phyloP scores from a whole-genome alignment of 2,888 invertebrate species.

The Orthonychiurus folsomi region DNA sequence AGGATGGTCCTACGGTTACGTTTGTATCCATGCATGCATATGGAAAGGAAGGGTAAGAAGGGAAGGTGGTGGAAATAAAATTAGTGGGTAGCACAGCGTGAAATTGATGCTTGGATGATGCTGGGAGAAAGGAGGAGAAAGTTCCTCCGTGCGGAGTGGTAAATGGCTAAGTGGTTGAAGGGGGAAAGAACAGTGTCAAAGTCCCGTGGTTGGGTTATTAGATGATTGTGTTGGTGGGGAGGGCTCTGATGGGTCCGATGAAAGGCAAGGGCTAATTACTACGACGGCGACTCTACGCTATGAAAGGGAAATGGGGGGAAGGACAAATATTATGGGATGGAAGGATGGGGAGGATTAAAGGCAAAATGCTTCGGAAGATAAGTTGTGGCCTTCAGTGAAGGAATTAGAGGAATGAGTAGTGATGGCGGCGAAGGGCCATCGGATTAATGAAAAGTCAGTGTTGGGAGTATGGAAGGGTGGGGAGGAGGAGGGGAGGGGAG shows the following conservation, averaged over 20 bases:
- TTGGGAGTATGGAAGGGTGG: background rate
- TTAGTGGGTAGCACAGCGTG: constrained; percentile 13
- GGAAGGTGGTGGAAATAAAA: constrained; percentile 11
- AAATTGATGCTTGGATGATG: constrained; percentile 13
- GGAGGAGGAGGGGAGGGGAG: constrained; percentile 7
- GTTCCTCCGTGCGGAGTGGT: background rate
- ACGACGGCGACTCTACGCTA: background rate
- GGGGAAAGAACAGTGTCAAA: background rate
- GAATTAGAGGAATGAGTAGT: background rate
- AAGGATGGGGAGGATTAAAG: no score
- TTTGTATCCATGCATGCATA: no score
- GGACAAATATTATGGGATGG: background rate
- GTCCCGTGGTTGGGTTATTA: background rate
- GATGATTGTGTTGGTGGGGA: background rate
- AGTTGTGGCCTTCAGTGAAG: no score
- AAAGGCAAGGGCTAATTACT: background rate
- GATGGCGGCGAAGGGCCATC: background rate
- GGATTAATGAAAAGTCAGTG: background rate
- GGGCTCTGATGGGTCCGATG: background rate
- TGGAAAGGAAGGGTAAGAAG: no score
- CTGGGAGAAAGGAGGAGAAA: no score
- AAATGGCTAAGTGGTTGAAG: background rate
- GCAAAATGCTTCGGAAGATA: no score
- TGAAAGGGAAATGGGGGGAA: background rate
- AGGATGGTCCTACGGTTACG: no score